Evolutionary conservation across 1,140 invertebrate species (phyloP).

Genomic region (Gonatopus flavifemur): DNA sequence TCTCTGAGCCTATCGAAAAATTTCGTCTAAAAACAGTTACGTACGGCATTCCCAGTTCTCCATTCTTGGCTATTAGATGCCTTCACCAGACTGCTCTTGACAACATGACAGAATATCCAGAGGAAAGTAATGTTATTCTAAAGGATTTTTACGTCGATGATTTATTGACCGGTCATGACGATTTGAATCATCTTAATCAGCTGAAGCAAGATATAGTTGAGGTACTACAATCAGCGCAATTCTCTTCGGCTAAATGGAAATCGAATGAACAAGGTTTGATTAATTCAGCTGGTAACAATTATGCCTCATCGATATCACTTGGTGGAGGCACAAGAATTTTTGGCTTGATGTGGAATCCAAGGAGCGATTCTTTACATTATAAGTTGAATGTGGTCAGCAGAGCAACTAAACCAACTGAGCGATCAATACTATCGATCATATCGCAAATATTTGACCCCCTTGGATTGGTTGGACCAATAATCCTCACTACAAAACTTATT

Average conservation of each 20-base stretch:
- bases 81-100: conserved; percentile 38
- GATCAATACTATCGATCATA: neutral
- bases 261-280: neutral
- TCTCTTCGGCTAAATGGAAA: neutral
- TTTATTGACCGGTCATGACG: conserved; percentile 32
- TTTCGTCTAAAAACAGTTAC: conserved; percentile 43
- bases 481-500: neutral
- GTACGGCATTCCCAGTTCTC: conserved; percentile 41
- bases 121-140: conserved; percentile 27
- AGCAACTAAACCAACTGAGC: neutral
- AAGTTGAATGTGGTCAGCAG: neutral
- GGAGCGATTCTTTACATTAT: no score
- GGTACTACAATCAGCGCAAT: neutral
- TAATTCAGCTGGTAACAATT: neutral
- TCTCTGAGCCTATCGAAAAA: conserved; percentile 9
- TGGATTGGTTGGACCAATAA: neutral
- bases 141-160: conserved; percentile 56
- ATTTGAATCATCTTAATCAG: conserved; percentile 4
- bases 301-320: no score
- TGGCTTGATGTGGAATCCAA: no score
- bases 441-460: neutral
- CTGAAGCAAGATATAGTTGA: neutral
- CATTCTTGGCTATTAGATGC: conserved; percentile 38
- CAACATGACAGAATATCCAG: conserved; percentile 24
- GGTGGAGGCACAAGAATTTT: no score